A percentile compares a stretch with the other conserved stretches of the same genome.
Evolutionary conservation across 1,140 invertebrate genomes (phyloP).

Genomic region (Aphidius ervi): DNA sequence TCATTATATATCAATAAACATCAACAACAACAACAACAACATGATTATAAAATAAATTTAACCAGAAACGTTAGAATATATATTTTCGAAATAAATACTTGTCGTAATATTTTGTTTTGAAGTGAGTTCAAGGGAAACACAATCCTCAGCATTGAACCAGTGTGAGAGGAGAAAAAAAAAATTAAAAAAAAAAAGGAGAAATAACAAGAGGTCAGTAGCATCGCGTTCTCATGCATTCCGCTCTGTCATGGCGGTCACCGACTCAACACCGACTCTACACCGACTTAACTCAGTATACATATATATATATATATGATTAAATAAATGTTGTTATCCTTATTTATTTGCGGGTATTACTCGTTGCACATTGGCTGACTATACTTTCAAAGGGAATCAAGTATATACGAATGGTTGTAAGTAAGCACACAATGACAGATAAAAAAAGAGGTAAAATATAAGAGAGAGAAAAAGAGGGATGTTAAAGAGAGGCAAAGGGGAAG

Average conservation of each 20-base stretch:
- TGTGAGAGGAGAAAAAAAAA: slow-evolving; percentile 5
- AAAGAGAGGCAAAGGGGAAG: slow-evolving; percentile 13
- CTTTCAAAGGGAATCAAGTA: too few species aligned
- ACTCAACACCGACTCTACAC: slow-evolving; percentile 42
- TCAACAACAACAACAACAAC: too few species aligned
- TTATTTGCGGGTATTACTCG: slow-evolving; percentile 28
- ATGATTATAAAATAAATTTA: too few species aligned
- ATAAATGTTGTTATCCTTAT: slow-evolving; percentile 31
- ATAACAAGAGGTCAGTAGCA: slow-evolving; percentile 40
- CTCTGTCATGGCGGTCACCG: slow-evolving; percentile 45
- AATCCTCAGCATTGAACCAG: too few species aligned
- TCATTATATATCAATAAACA: too few species aligned
- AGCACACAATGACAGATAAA: slow-evolving; percentile 1
- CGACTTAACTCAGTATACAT: slow-evolving; percentile 30
- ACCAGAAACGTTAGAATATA: too few species aligned
- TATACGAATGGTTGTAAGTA: too few species aligned
- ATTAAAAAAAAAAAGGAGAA: slow-evolving; percentile 21
- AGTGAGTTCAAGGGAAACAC: too few species aligned
- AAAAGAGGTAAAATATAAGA: slow-evolving; percentile 8
- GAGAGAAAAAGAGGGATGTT: not conserved
- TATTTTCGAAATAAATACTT: too few species aligned
- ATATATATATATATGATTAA: too few species aligned
- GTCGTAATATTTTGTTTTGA: too few species aligned
- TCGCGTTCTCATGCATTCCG: slow-evolving; percentile 51
- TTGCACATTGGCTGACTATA: slow-evolving; percentile 19